Evolutionary conservation across 1,140 invertebrate species (phyloP).

Genomic region (Meteorus sp.): DNA sequence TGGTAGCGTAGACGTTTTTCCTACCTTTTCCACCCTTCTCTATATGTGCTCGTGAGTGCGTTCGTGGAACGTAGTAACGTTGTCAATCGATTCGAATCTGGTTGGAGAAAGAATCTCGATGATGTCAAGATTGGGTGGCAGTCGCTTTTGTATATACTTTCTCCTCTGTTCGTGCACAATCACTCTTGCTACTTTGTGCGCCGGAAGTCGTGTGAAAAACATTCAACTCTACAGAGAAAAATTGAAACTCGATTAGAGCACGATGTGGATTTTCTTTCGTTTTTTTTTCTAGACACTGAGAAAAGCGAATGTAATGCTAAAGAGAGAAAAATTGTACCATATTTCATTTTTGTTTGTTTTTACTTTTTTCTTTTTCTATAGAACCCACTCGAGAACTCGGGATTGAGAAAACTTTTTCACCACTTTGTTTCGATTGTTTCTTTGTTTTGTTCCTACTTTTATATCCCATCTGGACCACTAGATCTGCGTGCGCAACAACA

Average conservation of each 20-base stretch:
- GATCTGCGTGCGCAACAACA: too few relatives aligned
- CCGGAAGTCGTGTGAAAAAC: conserved; percentile 18
- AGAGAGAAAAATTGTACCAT: not conserved
- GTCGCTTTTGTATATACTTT: not conserved
- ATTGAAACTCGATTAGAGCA: conserved; percentile 30
- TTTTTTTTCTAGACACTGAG: conserved; percentile 4
- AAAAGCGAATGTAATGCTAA: not conserved
- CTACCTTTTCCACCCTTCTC: conserved; percentile 21
- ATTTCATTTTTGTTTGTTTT: not conserved
- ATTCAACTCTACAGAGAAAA: conserved; percentile 18
- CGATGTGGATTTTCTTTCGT: not conserved
- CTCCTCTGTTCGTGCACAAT: not conserved
- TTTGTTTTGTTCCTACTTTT: too few relatives aligned
- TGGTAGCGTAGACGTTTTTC: conserved; percentile 11
- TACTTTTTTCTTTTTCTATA: not conserved
- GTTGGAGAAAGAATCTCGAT: conserved; percentile 10
- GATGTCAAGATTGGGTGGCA: not conserved
- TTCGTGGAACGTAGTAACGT: conserved; percentile 10
- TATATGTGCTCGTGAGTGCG: conserved; percentile 3
- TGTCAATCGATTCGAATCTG: conserved; percentile 30
- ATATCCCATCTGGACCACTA: too few relatives aligned
- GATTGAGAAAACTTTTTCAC: conserved; percentile 9
- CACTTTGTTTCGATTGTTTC: too few relatives aligned
- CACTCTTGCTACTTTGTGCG: conserved; percentile 8
- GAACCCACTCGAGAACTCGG: not conserved